Percentiles rank a stretch among this genome's conserved stretches.
phyloP scores from a whole-genome alignment of 2,113 vertebrate species.

The Coturnix japonica region DNA sequence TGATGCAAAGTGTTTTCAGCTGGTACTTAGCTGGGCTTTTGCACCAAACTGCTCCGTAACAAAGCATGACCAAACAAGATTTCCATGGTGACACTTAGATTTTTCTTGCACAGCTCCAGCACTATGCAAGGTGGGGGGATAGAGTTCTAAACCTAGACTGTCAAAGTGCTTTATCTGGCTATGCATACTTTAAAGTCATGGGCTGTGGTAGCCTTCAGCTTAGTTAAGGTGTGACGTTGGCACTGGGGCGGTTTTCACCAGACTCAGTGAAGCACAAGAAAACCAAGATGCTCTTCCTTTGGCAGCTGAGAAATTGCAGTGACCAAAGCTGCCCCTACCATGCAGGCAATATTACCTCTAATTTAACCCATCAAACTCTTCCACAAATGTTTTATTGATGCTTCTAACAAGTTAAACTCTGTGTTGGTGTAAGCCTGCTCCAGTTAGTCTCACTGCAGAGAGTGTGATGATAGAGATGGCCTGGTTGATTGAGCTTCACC shows the following conservation, averaged over 20 bases:
- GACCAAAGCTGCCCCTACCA: background rate
- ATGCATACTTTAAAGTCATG: background rate
- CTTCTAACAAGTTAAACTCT: background rate
- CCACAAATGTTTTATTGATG: background rate
- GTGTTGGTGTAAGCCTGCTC: background rate
- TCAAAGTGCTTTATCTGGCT: too few species aligned
- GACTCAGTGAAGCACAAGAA: background rate
- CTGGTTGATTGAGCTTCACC: background rate
- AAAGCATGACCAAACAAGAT: background rate
- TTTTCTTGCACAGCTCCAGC: background rate
- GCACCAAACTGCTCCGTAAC: background rate
- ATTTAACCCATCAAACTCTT: background rate
- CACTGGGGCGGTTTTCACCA: background rate
- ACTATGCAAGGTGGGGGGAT: accelerated
- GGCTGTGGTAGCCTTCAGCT: background rate
- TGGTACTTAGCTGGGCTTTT: background rate
- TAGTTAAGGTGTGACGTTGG: background rate
- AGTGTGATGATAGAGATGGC: background rate
- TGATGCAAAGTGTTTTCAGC: constrained; percentile 25
- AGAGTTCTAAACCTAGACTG: background rate
- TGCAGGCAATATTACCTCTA: background rate
- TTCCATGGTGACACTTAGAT: background rate
- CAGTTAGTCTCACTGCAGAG: background rate
- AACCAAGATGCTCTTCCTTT: background rate
- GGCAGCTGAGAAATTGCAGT: background rate